Evolutionary conservation across 2,888 invertebrate genomes (phyloP), one percentile per base, ranked within the genome.

Genomic region (Agapostemon virescens): DNA sequence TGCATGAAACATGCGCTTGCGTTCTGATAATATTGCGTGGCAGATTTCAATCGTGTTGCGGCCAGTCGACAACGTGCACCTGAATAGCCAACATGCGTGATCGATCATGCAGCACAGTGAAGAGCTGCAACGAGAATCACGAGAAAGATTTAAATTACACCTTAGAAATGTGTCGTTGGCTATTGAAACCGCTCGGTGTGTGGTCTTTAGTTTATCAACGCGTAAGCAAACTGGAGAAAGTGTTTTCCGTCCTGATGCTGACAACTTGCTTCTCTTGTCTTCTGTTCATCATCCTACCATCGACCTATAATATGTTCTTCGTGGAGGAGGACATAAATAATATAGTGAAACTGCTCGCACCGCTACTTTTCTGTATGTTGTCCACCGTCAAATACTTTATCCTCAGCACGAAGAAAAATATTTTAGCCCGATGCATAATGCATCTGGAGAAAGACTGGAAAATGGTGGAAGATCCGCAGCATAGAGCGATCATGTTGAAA

Each of bases 391-490:
- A 89, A 69, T 88, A 85, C 67, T 76, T 55, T 11, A 84, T 81
- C 30, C 69, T 88, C 2, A 69, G 79, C 0, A 15, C 61, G 13
- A 82, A 82, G 66, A 70, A 83, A 17, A 38, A 64, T 0, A 67
- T 77, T 1, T 81, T 88, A 20, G 55, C 71, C 0, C 70, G 68
- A 26, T 89, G 88, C 70, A 33, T 89, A 0, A 74, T 85, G 23
- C 83, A 86, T 15, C 69, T 89, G 23, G 82, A 88, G 40, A 69
- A 69, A 0, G 89, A 89, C 58, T 89, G 89, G 89, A 84, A 64
- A 33, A 63, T 30, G 5, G 81, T 88, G 13, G 49, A 77, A 7
- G 58, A 74, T 0, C 5, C 26, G 0, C 13, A 40, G 5, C 70
- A 81, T 17, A 78, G 80, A 15, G 26, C 33, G 0, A 78, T 81